Evolutionary conservation across 2,113 vertebrate genomes (phyloP), one percentile per base, ranked within the genome.

Genomic region (Pavo muticus): DNA sequence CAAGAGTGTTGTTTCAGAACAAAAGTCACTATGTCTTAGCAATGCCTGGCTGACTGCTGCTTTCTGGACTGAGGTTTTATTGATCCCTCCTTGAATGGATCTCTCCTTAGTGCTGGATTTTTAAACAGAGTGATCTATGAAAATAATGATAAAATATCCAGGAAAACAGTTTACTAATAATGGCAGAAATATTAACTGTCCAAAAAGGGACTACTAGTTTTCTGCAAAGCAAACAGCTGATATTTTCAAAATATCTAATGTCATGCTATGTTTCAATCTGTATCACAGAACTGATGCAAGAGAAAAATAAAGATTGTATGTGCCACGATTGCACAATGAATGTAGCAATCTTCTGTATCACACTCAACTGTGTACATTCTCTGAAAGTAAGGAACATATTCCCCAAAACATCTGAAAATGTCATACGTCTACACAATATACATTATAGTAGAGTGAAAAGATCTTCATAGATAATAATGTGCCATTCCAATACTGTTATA

Each of bases 271-370:
- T 37, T 86, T 27, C 1, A 0, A 52, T 45, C 12, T 78, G 8
- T 61, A 68, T 44, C 65, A 37, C 29, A 19, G 52, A 27, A 10
- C 10, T 30, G 17, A 12, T 7, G 10, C 0, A 0, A 50, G 20
- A 67, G 5, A 65, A 32, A 7, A 54, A 37, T 10, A 44, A 3
- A 3, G 3, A 0, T 3, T 2, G 2, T 21, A 47, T 60, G 45
- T n/a, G 17, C 44, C 30, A 6, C 1, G 10, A 14, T 4, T 65
- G 37, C 18, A 42, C 37, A 47, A 11, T 14, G 9, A 70, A 18
- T 0, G 4, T 5, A 64, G 23, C 23, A 37, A 3, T 16, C 5
- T 2, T 60, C 84, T 69, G 35, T 52, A 48, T 27, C 40, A 7
- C 20, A 39, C 21, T 63, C 7, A 9, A 16, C 25, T 71, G 21